Evolutionary conservation across 2,113 vertebrate genomes (phyloP), one percentile per base, ranked within the genome.

Genomic region (Bagarius yarrelli): DNA sequence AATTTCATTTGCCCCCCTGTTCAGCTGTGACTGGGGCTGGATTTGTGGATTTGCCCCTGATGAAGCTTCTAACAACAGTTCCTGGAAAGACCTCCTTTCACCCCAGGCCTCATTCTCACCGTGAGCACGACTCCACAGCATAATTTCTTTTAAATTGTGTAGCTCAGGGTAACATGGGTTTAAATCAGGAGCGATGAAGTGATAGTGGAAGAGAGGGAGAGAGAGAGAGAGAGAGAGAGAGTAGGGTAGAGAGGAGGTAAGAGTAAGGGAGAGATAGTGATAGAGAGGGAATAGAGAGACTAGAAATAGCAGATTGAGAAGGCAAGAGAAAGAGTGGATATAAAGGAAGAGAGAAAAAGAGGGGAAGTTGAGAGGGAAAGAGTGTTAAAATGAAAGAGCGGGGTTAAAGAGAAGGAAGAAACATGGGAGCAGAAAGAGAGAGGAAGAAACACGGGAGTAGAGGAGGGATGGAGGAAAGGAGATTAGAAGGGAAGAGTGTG

Each of bases 11-110:
- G n/a, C n/a, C n/a, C n/a, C n/a, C n/a, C n/a, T n/a, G n/a, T n/a
- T n/a, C n/a, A n/a, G n/a, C n/a, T n/a, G n/a, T n/a, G n/a, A n/a
- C n/a, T n/a, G n/a, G n/a, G n/a, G n/a, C n/a, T n/a, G n/a, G n/a
- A n/a, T n/a, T n/a, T 34, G 27, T 72, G 70, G 50, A 14, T 73
- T 73, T 55, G 27, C 18, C 27, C 9, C 16, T 56, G 9, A n/a
- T 21, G 52, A 12, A 52, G 44, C 55, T 21, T 78, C 44, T 55
- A 40, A 76, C 75, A 74, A 63, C 21, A n/a, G 59, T 19, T 71
- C 27, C 63, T 56, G 13, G 40, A 66, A 79, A 67, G 64, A 21
- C 64, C 21, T 67, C 34, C 21, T 53, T 8, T 67, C 64, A 67
- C 34, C 64, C 40, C 11, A 5, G 34, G 32, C 64, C 21, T 40